Evolutionary conservation across 2,797 vertebrate species (phyloP).

Genomic region (Glyptemys insculpta): DNA sequence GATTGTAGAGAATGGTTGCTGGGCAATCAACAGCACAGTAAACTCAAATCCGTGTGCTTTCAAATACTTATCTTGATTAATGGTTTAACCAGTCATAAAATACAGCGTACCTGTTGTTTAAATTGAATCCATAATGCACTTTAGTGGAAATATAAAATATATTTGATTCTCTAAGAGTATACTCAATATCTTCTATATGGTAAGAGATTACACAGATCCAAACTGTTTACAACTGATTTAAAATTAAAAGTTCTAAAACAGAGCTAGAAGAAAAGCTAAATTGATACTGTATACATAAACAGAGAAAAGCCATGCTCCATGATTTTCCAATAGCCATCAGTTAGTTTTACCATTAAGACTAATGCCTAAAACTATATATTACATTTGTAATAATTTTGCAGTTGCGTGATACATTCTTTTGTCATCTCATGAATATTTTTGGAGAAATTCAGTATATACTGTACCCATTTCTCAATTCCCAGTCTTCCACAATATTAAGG

Average conservation of each 20-base stretch:
- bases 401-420: not conserved
- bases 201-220: conserved; percentile 32
- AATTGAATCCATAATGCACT: conserved; percentile 72
- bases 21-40: conserved; percentile 79
- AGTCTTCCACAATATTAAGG: not conserved
- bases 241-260: conserved; percentile 26
- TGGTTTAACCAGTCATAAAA: conserved; percentile 81
- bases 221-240: conserved; percentile 71
- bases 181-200: conserved; percentile 66
- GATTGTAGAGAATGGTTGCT: conserved; percentile 76
- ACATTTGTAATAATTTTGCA: conserved; percentile 27
- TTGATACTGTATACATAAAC: not conserved
- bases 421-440: not conserved
- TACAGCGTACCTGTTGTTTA: conserved; percentile 77
- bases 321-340: not conserved
- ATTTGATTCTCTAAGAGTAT: conserved; percentile 65
- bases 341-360: not conserved
- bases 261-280: not conserved
- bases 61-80: conserved; percentile 81
- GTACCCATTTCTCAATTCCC: not conserved
- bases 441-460: not conserved
- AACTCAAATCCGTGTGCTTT: conserved; percentile 77
- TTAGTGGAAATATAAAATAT: conserved; percentile 75
- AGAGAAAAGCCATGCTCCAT: not conserved
- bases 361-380: conserved; percentile 30